Evolutionary conservation across 2,797 vertebrate genomes (phyloP).

Genomic region (Eleutherodactylus coqui): DNA sequence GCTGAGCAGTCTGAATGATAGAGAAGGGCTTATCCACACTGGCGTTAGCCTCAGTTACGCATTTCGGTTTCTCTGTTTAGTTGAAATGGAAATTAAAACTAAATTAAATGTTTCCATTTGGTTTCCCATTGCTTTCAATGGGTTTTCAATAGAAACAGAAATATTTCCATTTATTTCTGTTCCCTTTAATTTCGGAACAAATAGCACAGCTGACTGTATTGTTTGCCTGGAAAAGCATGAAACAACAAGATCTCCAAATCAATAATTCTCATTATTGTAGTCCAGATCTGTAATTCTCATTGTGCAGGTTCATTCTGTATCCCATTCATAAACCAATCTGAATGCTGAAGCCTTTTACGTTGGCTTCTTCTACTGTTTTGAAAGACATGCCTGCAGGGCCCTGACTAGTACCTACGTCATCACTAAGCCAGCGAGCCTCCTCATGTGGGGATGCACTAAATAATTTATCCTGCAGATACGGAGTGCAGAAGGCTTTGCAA

Average conservation of each 20-base stretch:
- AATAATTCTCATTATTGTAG: not conserved
- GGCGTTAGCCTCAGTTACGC: too few species aligned
- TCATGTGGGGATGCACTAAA: slow-evolving; percentile 25
- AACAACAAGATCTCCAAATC: slow-evolving; percentile 3
- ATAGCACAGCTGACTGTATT: too few species aligned
- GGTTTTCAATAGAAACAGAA: too few species aligned
- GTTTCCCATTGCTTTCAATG: too few species aligned
- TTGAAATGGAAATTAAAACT: not conserved
- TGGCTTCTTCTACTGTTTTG: not conserved
- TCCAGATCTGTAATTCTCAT: not conserved
- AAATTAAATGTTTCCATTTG: too few species aligned
- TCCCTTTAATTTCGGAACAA: too few species aligned
- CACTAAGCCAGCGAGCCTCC: slow-evolving; percentile 6
- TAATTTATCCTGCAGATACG: slow-evolving; percentile 31
- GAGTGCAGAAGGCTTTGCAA: not conserved
- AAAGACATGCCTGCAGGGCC: slow-evolving; percentile 41
- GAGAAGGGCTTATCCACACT: too few species aligned
- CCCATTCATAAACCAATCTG: slow-evolving; percentile 18
- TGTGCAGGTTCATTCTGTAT: not conserved
- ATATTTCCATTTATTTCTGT: too few species aligned
- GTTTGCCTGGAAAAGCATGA: not conserved
- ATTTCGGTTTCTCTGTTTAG: too few species aligned
- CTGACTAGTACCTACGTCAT: slow-evolving; percentile 34
- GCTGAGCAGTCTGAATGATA: too few species aligned
- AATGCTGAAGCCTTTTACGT: slow-evolving; percentile 12